Conservation (phyloP, 2,888 invertebrate species). For the Drosophila robusta region DNA sequence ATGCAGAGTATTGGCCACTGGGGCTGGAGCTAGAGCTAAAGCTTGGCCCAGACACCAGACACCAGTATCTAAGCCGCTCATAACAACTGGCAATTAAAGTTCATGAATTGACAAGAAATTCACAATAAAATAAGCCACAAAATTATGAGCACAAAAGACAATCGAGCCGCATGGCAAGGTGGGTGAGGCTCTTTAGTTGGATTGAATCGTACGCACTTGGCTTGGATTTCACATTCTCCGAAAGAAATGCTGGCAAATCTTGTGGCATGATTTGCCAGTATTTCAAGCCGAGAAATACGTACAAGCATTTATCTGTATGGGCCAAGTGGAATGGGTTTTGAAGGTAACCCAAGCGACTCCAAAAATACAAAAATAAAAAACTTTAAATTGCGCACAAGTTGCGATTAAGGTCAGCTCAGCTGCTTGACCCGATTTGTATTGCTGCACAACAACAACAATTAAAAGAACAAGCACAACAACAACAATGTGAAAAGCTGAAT, state of each 20-base stretch:
- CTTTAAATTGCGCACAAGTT: conserved; percentile 70
- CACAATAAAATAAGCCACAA: conserved; percentile 53
- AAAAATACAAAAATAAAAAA: conserved; percentile 30
- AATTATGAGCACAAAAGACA: conserved; percentile 45
- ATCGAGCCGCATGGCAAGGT: conserved; percentile 38
- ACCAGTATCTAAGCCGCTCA: conserved; percentile 40
- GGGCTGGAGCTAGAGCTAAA: conserved; percentile 8
- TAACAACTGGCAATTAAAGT: conserved; percentile 71
- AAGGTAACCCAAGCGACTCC: conserved; percentile 43
- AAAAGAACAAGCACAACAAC: conserved; percentile 24
- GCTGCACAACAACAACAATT: conserved; percentile 12
- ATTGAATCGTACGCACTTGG: conserved; percentile 28
- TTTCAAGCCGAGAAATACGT: conserved; percentile 21
- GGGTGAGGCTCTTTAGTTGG: conserved; percentile 61
- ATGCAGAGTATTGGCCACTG: conserved; percentile 56
- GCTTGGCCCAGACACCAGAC: conserved; percentile 3
- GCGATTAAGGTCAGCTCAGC: conserved; percentile 72
- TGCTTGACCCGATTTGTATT: conserved; percentile 64
- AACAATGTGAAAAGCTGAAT: conserved; percentile 33
- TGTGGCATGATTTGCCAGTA: conserved; percentile 55
- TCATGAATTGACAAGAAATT: conserved; percentile 77
- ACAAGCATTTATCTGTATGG: conserved; percentile 30
- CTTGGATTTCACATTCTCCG: conserved; percentile 56
- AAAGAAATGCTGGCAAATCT: conserved; percentile 56
- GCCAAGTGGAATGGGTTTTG: conserved; percentile 24